Evolutionary conservation across 2,113 vertebrate species (phyloP).

Genomic region (Neoarius graeffei): DNA sequence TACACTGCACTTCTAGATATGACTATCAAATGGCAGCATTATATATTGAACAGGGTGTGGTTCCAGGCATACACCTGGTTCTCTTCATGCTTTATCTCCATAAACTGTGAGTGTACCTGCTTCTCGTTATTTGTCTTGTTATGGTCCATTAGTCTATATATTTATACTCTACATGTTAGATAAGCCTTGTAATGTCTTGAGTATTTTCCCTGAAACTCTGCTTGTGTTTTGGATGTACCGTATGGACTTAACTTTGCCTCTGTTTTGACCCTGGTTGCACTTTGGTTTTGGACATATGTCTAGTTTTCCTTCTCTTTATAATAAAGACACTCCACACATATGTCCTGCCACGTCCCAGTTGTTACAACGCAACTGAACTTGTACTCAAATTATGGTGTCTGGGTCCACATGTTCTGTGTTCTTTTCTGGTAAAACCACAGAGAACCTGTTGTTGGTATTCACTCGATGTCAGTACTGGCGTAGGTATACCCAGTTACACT

Average conservation of each 20-base stretch:
- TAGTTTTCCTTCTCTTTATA: constrained; percentile 9
- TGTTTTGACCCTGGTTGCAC: neutral
- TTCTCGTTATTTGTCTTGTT: neutral
- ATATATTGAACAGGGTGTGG: neutral
- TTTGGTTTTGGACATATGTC: constrained; percentile 6
- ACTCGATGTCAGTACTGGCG: neutral
- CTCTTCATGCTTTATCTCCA: neutral
- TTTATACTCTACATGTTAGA: neutral
- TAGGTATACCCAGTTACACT: neutral
- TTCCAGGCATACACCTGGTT: neutral
- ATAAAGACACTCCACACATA: neutral
- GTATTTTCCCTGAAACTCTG: neutral
- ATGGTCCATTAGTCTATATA: neutral
- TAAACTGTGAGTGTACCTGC: neutral
- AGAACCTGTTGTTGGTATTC: neutral
- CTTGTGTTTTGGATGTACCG: neutral
- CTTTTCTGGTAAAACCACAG: constrained; percentile 19
- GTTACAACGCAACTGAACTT: neutral
- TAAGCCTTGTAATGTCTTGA: neutral
- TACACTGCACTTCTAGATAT: no score
- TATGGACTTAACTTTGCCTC: neutral
- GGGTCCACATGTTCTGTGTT: neutral
- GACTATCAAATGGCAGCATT: neutral
- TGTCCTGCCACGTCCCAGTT: neutral
- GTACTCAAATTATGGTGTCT: constrained; percentile 19